These are phyloP conservation scores for Scolopax bukidnonensis DNA, from an alignment of 2,797 vertebrate genomes.

Conservation along the genomic window DNA sequence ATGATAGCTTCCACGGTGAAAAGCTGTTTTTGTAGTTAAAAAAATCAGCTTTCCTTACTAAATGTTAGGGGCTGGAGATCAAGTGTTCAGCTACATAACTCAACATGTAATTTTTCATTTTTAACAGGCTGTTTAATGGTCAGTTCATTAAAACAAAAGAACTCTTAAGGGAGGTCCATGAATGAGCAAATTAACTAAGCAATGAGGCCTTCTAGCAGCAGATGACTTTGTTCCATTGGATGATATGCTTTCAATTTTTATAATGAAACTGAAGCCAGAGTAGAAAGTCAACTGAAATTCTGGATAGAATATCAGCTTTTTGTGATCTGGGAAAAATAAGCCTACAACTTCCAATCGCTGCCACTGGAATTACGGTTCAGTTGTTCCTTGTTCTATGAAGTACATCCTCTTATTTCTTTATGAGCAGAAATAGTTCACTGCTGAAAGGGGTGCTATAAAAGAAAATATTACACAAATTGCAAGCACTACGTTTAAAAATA, in stretches of 20 bases:
- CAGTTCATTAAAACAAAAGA: not conserved
- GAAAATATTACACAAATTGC: not conserved
- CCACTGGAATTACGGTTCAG: not conserved
- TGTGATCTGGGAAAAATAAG: not conserved
- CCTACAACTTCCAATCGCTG: not conserved
- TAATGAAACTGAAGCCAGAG: not conserved
- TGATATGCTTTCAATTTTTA: not conserved
- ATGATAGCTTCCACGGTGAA: not conserved
- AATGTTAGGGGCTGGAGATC: not conserved
- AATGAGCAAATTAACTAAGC: not conserved
- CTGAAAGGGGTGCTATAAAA: not conserved
- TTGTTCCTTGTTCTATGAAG: not conserved
- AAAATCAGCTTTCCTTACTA: not conserved
- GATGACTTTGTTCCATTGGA: not conserved
- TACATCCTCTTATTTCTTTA: not conserved
- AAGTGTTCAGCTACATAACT: not conserved
- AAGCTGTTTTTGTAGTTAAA: not conserved
- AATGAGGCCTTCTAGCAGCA: not conserved
- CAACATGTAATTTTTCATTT: not conserved
- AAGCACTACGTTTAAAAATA: not conserved
- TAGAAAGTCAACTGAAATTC: not conserved
- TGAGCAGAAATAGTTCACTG: not conserved
- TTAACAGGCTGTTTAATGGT: not conserved
- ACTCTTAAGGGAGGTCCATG: not conserved
- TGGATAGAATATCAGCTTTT: not conserved